A percentile compares a stretch with the other conserved stretches of the same genome.
Evolutionary conservation across 2,113 vertebrate species (phyloP).

Genomic region (Mobula hypostoma): DNA sequence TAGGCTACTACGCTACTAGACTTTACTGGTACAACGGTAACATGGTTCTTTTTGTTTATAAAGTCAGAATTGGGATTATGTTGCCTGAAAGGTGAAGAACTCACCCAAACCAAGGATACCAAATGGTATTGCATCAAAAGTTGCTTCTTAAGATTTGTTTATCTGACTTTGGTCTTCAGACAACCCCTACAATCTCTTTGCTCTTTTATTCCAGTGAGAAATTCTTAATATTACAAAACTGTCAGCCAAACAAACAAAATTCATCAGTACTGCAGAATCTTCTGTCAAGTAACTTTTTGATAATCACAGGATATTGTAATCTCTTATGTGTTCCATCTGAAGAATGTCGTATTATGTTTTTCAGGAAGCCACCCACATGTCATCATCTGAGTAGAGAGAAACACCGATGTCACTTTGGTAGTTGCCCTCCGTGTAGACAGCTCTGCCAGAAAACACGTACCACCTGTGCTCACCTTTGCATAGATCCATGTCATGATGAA

Average conservation of each 20-base stretch:
- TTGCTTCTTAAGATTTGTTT: background rate
- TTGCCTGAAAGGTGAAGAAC: background rate
- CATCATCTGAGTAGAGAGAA: slow-evolving; percentile 69
- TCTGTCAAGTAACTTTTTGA: background rate
- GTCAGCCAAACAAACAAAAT: background rate
- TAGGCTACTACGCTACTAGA: too few species aligned
- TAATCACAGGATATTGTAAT: background rate
- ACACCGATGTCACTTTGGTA: slow-evolving; percentile 73
- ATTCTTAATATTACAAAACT: too few species aligned
- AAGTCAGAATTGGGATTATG: background rate
- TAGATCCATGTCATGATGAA: slow-evolving; percentile 70
- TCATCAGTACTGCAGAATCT: background rate
- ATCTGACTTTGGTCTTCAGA: background rate
- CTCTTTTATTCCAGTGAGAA: background rate
- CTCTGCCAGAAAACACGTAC: slow-evolving; percentile 59
- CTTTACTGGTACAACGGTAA: background rate
- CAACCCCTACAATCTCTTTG: background rate
- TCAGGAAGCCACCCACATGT: slow-evolving; percentile 65
- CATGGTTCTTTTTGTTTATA: background rate
- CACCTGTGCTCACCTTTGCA: slow-evolving; percentile 60
- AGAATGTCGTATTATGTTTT: slow-evolving; percentile 43
- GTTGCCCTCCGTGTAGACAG: slow-evolving; percentile 69
- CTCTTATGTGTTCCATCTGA: background rate
- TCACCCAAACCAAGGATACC: background rate
- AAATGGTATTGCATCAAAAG: background rate